A percentile compares a stretch with the other conserved stretches of the same genome.
Evolutionary conservation across 2,888 invertebrate species (phyloP).

Genomic region (Andrena minutula): DNA sequence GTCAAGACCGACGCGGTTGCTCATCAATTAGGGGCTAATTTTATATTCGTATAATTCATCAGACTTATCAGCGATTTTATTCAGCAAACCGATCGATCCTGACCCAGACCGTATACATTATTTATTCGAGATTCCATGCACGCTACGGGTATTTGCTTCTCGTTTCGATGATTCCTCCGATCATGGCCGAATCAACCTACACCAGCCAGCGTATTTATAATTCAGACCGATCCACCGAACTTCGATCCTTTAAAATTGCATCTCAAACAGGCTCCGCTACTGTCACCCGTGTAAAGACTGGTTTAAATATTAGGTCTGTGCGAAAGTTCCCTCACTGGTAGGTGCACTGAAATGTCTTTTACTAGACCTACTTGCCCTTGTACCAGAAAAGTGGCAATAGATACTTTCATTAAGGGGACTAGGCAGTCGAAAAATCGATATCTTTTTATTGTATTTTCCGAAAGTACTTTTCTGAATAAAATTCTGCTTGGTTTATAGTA

Average conservation of each 20-base stretch:
- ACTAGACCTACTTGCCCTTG: too few species aligned
- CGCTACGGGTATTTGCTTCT: neutral
- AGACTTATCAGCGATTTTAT: neutral
- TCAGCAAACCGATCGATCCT: neutral
- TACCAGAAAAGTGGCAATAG: too few species aligned
- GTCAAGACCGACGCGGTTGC: neutral
- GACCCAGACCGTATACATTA: neutral
- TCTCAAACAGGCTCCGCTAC: neutral
- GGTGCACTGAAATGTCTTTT: too few species aligned
- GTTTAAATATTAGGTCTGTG: too few species aligned
- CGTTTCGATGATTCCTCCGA: neutral
- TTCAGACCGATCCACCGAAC: neutral
- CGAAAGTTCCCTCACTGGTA: too few species aligned
- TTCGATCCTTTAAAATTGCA: neutral
- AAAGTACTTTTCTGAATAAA: too few species aligned
- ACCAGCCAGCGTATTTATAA: neutral
- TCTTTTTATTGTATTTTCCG: too few species aligned
- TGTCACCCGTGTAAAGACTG: neutral
- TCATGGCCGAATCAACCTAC: neutral
- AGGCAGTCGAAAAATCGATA: too few species aligned
- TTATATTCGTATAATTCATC: neutral
- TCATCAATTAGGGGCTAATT: slow-evolving; percentile 21
- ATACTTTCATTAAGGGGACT: too few species aligned
- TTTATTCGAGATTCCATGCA: neutral
- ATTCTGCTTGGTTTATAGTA: too few species aligned